Base-by-base conservation (phyloP, 2,113 vertebrate genomes). In the Morone saxatilis region DNA sequence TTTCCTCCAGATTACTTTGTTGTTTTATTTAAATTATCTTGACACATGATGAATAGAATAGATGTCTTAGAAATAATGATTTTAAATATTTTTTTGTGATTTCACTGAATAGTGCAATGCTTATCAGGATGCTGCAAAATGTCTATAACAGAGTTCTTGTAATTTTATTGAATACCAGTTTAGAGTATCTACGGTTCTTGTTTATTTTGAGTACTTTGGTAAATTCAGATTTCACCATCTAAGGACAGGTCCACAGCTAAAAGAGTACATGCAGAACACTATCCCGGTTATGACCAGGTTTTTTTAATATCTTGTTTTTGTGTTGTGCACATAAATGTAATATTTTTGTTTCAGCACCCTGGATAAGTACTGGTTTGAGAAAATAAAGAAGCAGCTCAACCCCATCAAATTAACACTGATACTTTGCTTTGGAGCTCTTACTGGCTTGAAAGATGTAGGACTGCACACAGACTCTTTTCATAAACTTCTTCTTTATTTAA, bases 21-120 rank as follows among this genome's bases (percentile, higher is more conserved):
- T 11, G 11, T 22, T 75, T 47, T 20, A 54, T 61, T 60, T 53
- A 7, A 86, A 48, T 57, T 41, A 45, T 59, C 45, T 61, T 12
- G 59, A 61, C 9, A 59, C 53, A 14, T 38, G 38, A 7, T 47
- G 62, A 74, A 47, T 38, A 31, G 45, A 25, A 20, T 47, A 16
- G 22, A 57, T 25, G 10, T n/a, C 4, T 20, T 6, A 13, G 8
- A 48, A 38, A 75, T 25, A 8, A 13, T 48, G 38, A n/a, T n/a
- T n/a, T n/a, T n/a, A n/a, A n/a, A n/a, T n/a, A n/a, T n/a, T n/a
- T n/a, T n/a, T 54, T 22, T 22, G 16, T 36, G 9, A 45, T 66
- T 66, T 36, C 40, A 45, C n/a, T 56, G 25, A 40, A 50, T 36
- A 19, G 2, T 3, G 13, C 17, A 40, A 22, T 12, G 13, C 67